Evolutionary conservation across 1,140 invertebrate genomes (phyloP).

Genomic region (Heliconius nattereri): DNA sequence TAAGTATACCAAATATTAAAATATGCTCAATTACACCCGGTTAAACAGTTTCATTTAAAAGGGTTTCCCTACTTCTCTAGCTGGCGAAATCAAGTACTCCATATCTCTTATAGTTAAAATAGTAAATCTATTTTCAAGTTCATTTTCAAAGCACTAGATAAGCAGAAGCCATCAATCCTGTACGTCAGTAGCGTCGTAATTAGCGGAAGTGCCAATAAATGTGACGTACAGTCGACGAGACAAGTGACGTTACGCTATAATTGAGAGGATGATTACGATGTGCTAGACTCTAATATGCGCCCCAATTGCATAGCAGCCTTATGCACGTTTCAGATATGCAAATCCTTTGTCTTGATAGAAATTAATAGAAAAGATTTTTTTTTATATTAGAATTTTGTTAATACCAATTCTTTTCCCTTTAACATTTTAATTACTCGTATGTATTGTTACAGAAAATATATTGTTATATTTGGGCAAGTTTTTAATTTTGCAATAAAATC

Average conservation of each 20-base stretch:
- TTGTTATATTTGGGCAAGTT: no score
- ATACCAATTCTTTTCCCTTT: no score
- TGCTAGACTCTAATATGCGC: constrained; percentile 16
- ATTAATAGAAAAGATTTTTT: background rate
- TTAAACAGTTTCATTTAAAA: no score
- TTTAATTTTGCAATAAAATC: no score
- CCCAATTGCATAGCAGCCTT: constrained; percentile 8
- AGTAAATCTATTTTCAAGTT: constrained; percentile 13
- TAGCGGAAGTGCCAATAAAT: constrained; percentile 28
- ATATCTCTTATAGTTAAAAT: background rate
- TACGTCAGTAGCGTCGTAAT: constrained; percentile 21
- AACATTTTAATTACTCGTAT: no score
- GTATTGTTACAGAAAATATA: no score
- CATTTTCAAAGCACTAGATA: constrained; percentile 10
- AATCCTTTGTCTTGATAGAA: background rate
- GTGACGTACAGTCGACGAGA: constrained; percentile 20
- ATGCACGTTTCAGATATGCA: background rate
- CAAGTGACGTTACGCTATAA: constrained; percentile 22
- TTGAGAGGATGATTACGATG: constrained; percentile 25
- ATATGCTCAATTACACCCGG: no score
- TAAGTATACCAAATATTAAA: no score
- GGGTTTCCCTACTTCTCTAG: no score
- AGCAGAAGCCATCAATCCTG: constrained; percentile 17
- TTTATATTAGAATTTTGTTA: no score
- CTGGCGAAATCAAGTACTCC: no score